Base-by-base conservation (phyloP, 2,888 invertebrate species). In the Villa cingulata region DNA sequence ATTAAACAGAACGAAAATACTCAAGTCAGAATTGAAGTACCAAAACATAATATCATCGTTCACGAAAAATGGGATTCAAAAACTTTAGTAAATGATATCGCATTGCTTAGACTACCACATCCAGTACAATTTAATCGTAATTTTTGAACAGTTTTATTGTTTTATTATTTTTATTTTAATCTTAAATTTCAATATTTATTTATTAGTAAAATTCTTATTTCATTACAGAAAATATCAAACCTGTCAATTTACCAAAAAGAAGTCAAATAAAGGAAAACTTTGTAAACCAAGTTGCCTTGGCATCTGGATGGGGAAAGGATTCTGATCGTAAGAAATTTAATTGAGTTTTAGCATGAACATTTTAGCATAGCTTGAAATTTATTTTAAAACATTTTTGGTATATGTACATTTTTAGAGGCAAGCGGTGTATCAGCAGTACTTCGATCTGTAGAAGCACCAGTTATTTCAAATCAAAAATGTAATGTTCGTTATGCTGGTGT, bases 201-300 rank as follows among this genome's bases (percentile, higher is more conserved):
- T 32, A 27, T 32, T 16, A 2, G 10, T 10, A 37, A 18, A 18
- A 16, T n/a, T 17, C 15, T 9, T 12, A 23, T 7, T 6, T 23
- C 23, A 12, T 32, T 32, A 12, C 54, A 72, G 72, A 65, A 10
- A 60, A 62, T 50, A 70, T 72, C 16, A 61, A 65, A 50, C 61
- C 66, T n/a, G 55, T 56, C n/a, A 58, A 53, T 0, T 48, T 64
- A 46, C 64, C 65, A 3, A 48, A 32, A 3, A 51, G 51, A 40
- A 50, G 55, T 16, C 36, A 52, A 3, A 34, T 15, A 7, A 55
- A 55, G 41, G 42, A 45, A 16, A 50, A 50, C 4, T 63, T 62
- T 27, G 47, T 44, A 12, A 54, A 54, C 20, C 54, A 57, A 14
- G 49, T 49, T 36, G 59, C 48, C 7, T 48, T 61, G 34, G 62